phyloP scores from a whole-genome alignment of 2,888 invertebrate species.

The Drosophila merina region DNA sequence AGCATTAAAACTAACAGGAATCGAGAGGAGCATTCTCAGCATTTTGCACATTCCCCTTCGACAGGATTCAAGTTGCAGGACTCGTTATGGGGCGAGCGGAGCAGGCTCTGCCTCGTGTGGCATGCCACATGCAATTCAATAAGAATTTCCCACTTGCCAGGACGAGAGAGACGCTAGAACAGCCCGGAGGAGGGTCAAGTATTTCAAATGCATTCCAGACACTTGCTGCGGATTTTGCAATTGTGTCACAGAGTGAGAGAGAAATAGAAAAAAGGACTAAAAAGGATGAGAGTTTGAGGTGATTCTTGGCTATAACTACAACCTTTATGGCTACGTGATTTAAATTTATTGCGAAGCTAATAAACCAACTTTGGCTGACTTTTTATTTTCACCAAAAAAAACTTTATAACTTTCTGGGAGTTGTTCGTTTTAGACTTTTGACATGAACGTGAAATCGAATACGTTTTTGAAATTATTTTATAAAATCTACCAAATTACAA shows the following conservation, averaged over 20 bases:
- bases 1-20: constrained; percentile 59
- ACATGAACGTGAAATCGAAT: not conserved
- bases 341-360: constrained; percentile 24
- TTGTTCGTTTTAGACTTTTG: not conserved
- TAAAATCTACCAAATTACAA: not conserved
- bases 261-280: not conserved
- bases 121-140: constrained; percentile 50
- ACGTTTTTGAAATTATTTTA: not conserved
- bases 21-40: constrained; percentile 33
- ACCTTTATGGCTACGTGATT: constrained; percentile 44
- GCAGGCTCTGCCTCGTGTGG: constrained; percentile 21
- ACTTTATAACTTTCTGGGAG: not conserved
- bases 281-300: not conserved
- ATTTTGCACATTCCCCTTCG: constrained; percentile 39
- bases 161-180: not conserved
- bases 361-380: constrained; percentile 9
- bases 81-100: constrained; percentile 7
- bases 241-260: constrained; percentile 40
- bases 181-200: constrained; percentile 1
- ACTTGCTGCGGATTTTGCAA: constrained; percentile 41
- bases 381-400: constrained; percentile 8
- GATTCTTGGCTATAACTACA: constrained; percentile 38
- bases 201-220: constrained; percentile 46
- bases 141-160: constrained; percentile 40
- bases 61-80: constrained; percentile 18